Conservation (phyloP, 2,797 vertebrate genomes). For the Eulemur rubriventer region DNA sequence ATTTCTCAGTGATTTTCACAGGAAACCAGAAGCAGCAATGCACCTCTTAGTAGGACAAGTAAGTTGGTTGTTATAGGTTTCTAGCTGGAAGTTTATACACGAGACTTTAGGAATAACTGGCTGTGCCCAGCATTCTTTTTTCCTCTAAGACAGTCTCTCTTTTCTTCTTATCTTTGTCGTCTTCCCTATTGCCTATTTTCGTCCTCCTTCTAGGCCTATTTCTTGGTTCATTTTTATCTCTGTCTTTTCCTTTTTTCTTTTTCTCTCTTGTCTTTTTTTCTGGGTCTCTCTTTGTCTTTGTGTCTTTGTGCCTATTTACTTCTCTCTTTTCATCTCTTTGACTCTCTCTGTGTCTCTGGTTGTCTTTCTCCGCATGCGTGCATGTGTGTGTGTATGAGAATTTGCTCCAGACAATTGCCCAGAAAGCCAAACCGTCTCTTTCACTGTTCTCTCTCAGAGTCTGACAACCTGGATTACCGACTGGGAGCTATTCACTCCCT, state of each 20-base stretch:
- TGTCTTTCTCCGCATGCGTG: not conserved
- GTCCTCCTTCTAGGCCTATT: not conserved
- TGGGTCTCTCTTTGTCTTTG: not conserved
- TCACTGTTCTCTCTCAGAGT: slow-evolving; percentile 87
- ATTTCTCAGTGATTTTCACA: not conserved
- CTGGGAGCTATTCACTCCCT: slow-evolving; percentile 94
- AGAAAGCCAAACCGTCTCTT: slow-evolving; percentile 33
- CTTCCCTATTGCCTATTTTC: not conserved
- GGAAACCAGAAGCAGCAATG: not conserved
- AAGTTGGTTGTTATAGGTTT: slow-evolving; percentile 4
- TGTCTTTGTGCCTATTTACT: not conserved
- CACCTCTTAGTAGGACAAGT: not conserved
- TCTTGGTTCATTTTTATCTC: not conserved
- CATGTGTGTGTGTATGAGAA: not conserved
- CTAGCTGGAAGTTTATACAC: not conserved
- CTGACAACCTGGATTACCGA: slow-evolving; percentile 94
- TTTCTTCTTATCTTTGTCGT: not conserved
- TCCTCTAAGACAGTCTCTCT: not conserved
- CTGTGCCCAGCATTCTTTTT: not conserved
- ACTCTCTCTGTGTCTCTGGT: not conserved
- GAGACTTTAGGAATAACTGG: not conserved
- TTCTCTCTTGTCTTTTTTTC: not conserved
- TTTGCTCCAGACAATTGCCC: not conserved
- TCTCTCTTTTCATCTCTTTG: not conserved
- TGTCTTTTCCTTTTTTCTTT: not conserved